Base-by-base conservation (phyloP, 1,140 invertebrate genomes). In the Plectrocnemia conspersa region DNA sequence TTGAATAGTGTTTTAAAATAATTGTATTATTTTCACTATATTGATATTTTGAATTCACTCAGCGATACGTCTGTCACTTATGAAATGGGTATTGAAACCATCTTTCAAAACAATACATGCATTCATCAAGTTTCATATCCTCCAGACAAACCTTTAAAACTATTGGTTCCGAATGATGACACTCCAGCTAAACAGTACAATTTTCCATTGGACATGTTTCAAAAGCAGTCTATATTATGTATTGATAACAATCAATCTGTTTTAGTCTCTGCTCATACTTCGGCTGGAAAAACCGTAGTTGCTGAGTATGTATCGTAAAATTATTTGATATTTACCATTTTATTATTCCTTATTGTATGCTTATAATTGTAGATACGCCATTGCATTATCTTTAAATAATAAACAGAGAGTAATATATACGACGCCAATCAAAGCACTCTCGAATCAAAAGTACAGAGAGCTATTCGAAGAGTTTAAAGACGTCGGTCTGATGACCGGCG, bases 371-470 rank as follows among this genome's bases (percentile, higher is more conserved):
- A 86, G 84, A 59, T 86, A 87, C 76, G 81, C 82, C n/a, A 82
- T 88, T 66, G 84, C 84, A 1, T 74, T 79, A 45, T 85, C 83
- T 9, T 66, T 86, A 29, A 80, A 79, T 63, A 81, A 84, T 45
- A 84, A 86, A 59, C 82, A 86, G 66, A 23, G 97, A 65, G 97
- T 99, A 0, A 99, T 99, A 64, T 99, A 99, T 67, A 99, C 97
- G 15, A 98, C 97, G 33, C 97, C 97, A 2, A 99, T 99, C 54
- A 99, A 99, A 78, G 97, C 97, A 2, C 70, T 99, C 15, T 98
- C 95, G 64, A 99, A 99, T 80, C 97, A 99, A 73, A 99, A 99
- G 67, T 99, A 97, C 72, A 79, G 97, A 64, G 97, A 99, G 72
- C 93, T 99, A 70, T 86, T 84, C 64, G 96, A 98, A 70, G 94